phyloP scores from a whole-genome alignment of 2,797 vertebrate species.

The Gallinago solitaria region DNA sequence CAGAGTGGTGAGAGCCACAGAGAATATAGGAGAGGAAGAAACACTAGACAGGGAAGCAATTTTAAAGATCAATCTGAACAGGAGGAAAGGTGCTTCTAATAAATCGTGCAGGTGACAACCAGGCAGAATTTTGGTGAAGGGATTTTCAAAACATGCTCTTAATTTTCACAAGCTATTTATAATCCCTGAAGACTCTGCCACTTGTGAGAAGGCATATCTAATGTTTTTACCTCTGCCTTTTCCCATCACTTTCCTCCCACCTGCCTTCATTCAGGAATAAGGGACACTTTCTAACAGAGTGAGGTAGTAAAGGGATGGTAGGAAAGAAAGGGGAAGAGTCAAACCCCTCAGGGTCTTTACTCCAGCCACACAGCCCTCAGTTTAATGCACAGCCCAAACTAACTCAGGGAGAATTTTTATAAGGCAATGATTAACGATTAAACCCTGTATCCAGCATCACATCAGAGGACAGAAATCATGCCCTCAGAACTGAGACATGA shows the following conservation, averaged over 20 bases:
- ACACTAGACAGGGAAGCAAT: not conserved
- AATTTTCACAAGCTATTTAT: not conserved
- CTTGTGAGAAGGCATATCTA: not conserved
- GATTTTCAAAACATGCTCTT: not conserved
- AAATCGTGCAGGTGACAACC: not conserved
- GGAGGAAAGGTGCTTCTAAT: not conserved
- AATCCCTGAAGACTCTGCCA: not conserved
- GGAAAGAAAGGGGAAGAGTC: not conserved
- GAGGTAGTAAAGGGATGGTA: not conserved
- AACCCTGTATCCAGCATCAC: not conserved
- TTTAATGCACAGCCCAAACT: not conserved
- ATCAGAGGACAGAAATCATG: not conserved
- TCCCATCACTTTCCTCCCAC: not conserved
- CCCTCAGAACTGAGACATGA: not conserved
- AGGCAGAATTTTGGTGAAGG: not conserved
- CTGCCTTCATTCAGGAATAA: not conserved
- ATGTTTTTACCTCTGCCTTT: not conserved
- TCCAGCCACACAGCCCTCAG: not conserved
- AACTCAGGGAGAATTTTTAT: not conserved
- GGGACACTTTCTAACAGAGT: not conserved
- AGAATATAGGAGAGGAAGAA: not conserved
- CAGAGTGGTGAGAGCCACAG: not conserved
- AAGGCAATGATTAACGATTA: not conserved
- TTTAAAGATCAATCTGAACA: not conserved
- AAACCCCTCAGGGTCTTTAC: not conserved